A percentile compares a stretch with the other conserved stretches of the same genome.
Conservation (phyloP, 1,140 invertebrate genomes). For the Hirudo medicinalis region DNA sequence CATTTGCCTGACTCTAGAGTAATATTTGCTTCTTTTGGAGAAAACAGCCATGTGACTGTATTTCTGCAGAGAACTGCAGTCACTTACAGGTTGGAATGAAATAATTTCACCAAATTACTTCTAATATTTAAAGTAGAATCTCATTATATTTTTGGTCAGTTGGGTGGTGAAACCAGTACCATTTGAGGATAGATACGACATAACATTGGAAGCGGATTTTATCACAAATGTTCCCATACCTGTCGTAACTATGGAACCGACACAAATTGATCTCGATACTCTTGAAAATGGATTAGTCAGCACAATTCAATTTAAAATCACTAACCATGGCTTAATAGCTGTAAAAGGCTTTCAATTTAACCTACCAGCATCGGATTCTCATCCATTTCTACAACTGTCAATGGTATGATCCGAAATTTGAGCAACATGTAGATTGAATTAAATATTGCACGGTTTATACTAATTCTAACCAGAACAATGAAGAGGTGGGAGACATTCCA, state of each 20-base stretch:
- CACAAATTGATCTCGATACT: constrained; percentile 23
- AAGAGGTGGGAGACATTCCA: constrained; percentile 19
- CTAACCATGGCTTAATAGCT: constrained; percentile 28
- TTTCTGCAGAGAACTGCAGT: constrained; percentile 26
- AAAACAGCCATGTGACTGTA: constrained; percentile 19
- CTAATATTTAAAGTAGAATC: not conserved
- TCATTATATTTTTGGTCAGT: not conserved
- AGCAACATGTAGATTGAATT: not conserved
- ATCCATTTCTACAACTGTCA: constrained; percentile 24
- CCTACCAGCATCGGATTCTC: constrained; percentile 21
- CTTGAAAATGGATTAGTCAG: too few relatives aligned
- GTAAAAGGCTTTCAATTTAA: constrained; percentile 25
- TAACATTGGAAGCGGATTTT: too few relatives aligned
- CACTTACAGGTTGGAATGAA: constrained; percentile 22
- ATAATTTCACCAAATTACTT: not conserved
- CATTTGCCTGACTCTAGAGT: constrained; percentile 24
- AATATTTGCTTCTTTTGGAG: too few relatives aligned
- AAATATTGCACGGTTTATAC: not conserved
- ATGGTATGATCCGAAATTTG: constrained; percentile 13
- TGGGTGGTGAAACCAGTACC: constrained; percentile 25
- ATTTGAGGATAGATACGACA: too few relatives aligned
- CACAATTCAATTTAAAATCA: constrained; percentile 25
- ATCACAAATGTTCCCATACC: too few relatives aligned
- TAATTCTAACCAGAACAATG: constrained; percentile 15
- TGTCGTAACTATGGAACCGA: constrained; percentile 24